These are phyloP conservation scores for Cladorhizidae sp. DNA, from an alignment of 37 sponge, comb jelly and placozoan species.

Conservation along the genomic window DNA sequence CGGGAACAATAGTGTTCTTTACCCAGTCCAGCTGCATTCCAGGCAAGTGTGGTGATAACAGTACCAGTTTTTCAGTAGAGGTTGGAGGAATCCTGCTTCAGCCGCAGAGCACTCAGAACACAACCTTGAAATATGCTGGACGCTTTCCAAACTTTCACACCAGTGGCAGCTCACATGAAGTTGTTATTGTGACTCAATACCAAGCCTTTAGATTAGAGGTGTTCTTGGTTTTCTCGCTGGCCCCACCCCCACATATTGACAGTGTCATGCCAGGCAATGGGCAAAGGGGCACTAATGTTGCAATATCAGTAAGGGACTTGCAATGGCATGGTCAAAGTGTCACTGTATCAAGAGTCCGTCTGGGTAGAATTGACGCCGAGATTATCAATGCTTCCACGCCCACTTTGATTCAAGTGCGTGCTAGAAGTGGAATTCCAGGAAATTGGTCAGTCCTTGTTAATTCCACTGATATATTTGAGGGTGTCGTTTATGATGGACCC, in stretches of 20 bases:
- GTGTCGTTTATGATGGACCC: conserved; percentile 39
- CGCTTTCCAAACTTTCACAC: conserved; percentile 26
- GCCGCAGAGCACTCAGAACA: not conserved
- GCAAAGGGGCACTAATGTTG: conserved; percentile 71
- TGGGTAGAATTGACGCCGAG: conserved; percentile 27
- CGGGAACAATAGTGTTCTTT: conserved; percentile 42
- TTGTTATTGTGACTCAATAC: conserved; percentile 51
- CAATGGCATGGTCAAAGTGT: conserved; percentile 17
- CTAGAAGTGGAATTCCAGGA: conserved; percentile 22
- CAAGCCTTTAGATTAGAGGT: not conserved
- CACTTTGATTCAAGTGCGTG: conserved; percentile 20
- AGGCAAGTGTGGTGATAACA: conserved; percentile 59
- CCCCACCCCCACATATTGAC: conserved; percentile 10
- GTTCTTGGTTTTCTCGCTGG: not conserved
- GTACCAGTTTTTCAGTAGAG: conserved; percentile 26
- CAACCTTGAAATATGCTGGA: not conserved
- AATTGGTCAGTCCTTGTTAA: conserved; percentile 9
- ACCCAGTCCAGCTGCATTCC: conserved; percentile 44
- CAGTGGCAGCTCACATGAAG: not conserved
- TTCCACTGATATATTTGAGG: conserved; percentile 45
- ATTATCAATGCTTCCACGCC: not conserved
- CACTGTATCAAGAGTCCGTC: not conserved
- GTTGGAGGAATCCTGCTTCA: conserved; percentile 38
- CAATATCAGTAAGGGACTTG: conserved; percentile 14
- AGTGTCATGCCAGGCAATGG: conserved; percentile 47